A percentile compares a stretch with the other conserved stretches of the same genome.
Conservation (phyloP, 2,797 vertebrate genomes). For the Anguilla marmorata region DNA sequence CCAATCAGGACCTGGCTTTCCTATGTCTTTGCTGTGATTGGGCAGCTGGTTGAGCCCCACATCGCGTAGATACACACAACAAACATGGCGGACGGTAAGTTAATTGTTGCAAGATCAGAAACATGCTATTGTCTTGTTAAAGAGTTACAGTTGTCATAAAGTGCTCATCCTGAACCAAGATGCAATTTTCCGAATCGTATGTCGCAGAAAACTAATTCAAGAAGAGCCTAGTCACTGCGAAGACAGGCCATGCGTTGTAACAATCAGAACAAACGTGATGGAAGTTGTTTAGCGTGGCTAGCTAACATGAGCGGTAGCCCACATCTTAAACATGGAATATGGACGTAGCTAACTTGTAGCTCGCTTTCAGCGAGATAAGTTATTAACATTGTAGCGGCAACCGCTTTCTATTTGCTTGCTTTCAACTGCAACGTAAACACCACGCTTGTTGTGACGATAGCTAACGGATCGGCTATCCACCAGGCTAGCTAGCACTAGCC, state of each 20-base stretch:
- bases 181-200: background rate
- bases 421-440: background rate
- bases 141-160: background rate
- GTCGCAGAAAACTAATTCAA: background rate
- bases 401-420: background rate
- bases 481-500: background rate
- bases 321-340: background rate
- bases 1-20: background rate
- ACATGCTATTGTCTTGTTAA: background rate
- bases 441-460: background rate
- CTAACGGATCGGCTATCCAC: background rate
- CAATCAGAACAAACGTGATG: background rate
- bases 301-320: background rate
- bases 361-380: background rate
- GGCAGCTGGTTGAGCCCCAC: background rate
- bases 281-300: background rate
- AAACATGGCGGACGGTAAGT: constrained; percentile 82
- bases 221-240: background rate
- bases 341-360: background rate
- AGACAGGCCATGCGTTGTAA: background rate
- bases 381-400: background rate
- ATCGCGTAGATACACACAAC: constrained; percentile 63
- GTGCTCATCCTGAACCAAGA: background rate
- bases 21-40: constrained; percentile 16
- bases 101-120: constrained; percentile 35